These are phyloP conservation scores for Tinea semifulvella DNA, from an alignment of 2,888 invertebrate species.

Conservation along the genomic window DNA sequence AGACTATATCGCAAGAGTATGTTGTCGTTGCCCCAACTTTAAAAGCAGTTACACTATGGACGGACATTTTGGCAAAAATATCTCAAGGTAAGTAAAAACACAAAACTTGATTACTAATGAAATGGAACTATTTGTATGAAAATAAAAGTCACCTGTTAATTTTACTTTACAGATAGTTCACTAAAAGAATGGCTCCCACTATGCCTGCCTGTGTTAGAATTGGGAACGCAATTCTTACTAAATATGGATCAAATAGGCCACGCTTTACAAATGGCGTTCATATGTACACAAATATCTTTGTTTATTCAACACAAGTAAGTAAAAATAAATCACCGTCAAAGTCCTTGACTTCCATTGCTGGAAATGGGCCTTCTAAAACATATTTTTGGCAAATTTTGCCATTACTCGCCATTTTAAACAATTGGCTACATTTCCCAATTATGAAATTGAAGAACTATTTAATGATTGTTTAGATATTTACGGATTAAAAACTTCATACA, in stretches of 20 bases:
- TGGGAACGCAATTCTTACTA: slow-evolving; percentile 32
- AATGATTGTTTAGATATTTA: no score
- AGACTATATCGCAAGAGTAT: slow-evolving; percentile 38
- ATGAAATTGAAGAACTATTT: no score
- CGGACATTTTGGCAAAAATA: slow-evolving; percentile 22
- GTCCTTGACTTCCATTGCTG: no score
- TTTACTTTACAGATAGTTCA: neutral
- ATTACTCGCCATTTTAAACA: no score
- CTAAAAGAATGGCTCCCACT: slow-evolving; percentile 16
- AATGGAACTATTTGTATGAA: no score
- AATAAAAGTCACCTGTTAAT: no score
- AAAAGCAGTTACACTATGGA: slow-evolving; percentile 30
- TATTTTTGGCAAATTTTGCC: no score
- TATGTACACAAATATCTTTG: slow-evolving; percentile 32
- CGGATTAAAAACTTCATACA: no score
- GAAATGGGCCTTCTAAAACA: no score
- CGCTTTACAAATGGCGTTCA: slow-evolving; percentile 36
- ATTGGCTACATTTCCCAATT: no score
- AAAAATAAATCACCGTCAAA: no score
- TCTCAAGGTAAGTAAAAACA: slow-evolving; percentile 26
- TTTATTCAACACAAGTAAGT: slow-evolving; percentile 21
- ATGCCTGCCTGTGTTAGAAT: slow-evolving; percentile 27
- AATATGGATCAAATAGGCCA: slow-evolving; percentile 23
- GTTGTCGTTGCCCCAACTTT: slow-evolving; percentile 27
- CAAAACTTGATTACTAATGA: no score